These are phyloP conservation scores for Sciurus carolinensis DNA, from an alignment of 2,797 vertebrate species.

Conservation along the genomic window DNA sequence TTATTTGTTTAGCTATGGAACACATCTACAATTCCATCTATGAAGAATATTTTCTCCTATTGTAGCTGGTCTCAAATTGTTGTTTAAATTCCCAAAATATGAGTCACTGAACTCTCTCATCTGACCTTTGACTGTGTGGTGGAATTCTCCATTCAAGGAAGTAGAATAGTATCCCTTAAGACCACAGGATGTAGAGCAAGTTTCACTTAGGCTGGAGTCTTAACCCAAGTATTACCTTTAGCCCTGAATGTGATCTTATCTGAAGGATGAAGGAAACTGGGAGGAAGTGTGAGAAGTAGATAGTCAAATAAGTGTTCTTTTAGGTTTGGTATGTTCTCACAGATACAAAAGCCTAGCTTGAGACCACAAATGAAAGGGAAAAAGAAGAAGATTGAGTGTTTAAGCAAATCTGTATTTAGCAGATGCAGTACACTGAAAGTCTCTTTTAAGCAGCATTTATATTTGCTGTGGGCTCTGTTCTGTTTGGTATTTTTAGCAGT, in stretches of 20 bases:
- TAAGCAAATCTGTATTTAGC: conserved; percentile 55
- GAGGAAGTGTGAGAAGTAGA: not conserved
- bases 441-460: conserved; percentile 28
- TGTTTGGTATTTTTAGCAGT: conserved; percentile 61
- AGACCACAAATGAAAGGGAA: not conserved
- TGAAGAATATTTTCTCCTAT: not conserved
- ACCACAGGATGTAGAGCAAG: not conserved
- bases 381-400: not conserved
- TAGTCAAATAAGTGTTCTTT: not conserved
- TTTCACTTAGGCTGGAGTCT: not conserved
- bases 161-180: not conserved
- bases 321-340: not conserved
- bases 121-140: not conserved
- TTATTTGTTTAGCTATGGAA: conserved; percentile 34
- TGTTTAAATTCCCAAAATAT: conserved; percentile 15
- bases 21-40: not conserved
- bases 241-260: not conserved
- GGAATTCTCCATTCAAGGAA: not conserved
- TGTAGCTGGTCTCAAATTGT: not conserved
- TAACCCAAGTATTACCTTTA: not conserved
- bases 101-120: not conserved
- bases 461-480: conserved; percentile 37
- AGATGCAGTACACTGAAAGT: conserved; percentile 53
- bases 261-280: not conserved
- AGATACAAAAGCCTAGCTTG: not conserved